A percentile compares a stretch with the other conserved stretches of the same genome.
Evolutionary conservation across 2,888 invertebrate genomes (phyloP).

Genomic region (Phengaris arion): DNA sequence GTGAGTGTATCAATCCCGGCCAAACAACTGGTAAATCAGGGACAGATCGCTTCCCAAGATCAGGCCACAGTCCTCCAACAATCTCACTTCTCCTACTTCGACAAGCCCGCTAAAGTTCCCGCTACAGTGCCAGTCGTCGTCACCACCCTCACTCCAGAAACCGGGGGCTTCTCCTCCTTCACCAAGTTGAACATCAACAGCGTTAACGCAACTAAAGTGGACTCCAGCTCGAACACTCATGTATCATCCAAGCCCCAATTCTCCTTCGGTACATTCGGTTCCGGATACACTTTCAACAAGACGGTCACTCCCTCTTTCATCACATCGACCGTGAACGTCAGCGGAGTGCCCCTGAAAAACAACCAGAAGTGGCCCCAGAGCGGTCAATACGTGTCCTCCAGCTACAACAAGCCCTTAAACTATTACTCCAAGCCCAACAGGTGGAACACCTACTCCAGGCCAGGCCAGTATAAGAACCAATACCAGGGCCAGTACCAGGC

Average conservation of each 20-base stretch:
- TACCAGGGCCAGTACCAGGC: conserved; percentile 5
- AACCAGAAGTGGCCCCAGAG: conserved; percentile 20
- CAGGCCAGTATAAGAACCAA: not conserved
- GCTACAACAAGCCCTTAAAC: not conserved
- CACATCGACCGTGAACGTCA: not conserved
- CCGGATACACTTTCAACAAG: conserved; percentile 7
- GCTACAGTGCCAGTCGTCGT: not conserved
- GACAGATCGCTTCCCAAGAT: not conserved
- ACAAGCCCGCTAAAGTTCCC: not conserved
- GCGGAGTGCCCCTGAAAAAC: not conserved
- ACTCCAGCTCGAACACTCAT: not conserved
- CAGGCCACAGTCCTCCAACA: conserved; percentile 16
- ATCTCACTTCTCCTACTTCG: conserved; percentile 10
- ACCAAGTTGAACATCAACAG: conserved; percentile 1
- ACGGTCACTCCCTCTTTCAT: not conserved
- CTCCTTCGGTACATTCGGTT: not conserved
- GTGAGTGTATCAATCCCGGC: not conserved
- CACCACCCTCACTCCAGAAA: not conserved
- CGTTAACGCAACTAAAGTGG: not conserved
- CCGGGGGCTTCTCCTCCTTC: conserved; percentile 4
- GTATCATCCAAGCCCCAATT: conserved; percentile 6
- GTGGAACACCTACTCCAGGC: not conserved
- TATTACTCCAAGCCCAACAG: not conserved
- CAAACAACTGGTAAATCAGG: not conserved
- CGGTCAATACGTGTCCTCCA: conserved; percentile 16